Percentiles rank a stretch among this genome's conserved stretches.
These are phyloP conservation scores for Trissolcus basalis DNA, from an alignment of 1,140 invertebrate genomes.

Conservation along the genomic window DNA sequence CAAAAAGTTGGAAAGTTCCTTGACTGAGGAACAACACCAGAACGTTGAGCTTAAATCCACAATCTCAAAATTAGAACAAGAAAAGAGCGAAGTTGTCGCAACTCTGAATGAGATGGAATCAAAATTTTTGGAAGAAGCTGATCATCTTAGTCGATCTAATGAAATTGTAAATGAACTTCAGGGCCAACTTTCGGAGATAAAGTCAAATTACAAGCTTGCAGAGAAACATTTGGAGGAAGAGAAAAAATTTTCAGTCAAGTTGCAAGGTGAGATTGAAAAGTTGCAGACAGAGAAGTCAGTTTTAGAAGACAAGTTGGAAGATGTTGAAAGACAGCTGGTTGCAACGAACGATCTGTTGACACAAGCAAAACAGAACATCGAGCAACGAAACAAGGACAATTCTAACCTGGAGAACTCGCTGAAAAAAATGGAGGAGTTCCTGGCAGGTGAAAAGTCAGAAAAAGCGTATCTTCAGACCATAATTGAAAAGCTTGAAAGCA, in stretches of 20 bases:
- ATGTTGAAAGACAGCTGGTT: conserved; percentile 3
- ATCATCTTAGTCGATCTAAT: conserved; percentile 5
- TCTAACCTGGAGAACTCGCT: conserved; percentile 36
- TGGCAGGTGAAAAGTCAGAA: conserved; percentile 36
- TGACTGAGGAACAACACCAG: conserved; percentile 4
- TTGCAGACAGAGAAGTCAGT: conserved; percentile 14
- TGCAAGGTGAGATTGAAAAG: conserved; percentile 5
- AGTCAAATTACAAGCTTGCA: not conserved
- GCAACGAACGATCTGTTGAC: conserved; percentile 12
- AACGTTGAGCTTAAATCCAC: not conserved
- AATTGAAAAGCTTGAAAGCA: conserved; percentile 37
- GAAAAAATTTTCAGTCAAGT: not conserved
- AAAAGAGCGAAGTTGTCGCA: not conserved
- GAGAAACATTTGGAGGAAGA: conserved; percentile 11
- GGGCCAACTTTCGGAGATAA: not conserved
- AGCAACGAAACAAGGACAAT: conserved; percentile 39
- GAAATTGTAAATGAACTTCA: conserved; percentile 5
- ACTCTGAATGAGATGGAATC: conserved; percentile 6
- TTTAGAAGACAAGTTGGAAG: conserved; percentile 25
- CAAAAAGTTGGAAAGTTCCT: not conserved
- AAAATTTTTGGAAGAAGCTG: conserved; percentile 5
- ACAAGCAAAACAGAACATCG: conserved; percentile 41
- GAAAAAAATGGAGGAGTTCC: conserved; percentile 41
- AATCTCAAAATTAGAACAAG: conserved; percentile 13
- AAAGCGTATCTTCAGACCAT: conserved; percentile 43